Evolutionary conservation across 2,113 vertebrate genomes (phyloP).

Genomic region (Xiphorhynchus elegans): DNA sequence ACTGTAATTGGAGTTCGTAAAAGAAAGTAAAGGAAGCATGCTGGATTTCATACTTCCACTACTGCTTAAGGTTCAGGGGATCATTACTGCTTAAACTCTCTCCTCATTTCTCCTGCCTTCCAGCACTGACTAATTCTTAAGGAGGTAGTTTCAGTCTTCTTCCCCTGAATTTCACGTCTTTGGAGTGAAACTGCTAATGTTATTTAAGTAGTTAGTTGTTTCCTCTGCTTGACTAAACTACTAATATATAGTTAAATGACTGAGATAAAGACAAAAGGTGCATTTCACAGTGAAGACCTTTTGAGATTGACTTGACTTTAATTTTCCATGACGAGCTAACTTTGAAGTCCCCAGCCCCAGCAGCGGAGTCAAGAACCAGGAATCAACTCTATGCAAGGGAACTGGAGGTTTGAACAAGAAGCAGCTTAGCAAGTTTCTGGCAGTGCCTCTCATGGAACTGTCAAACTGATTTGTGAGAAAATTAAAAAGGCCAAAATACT

Average conservation of each 20-base stretch:
- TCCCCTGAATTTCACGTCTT: background rate
- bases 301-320: background rate
- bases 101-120: background rate
- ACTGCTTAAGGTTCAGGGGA: background rate
- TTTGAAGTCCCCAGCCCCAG: background rate
- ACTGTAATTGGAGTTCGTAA: background rate
- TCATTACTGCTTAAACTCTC: background rate
- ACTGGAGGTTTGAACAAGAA: background rate
- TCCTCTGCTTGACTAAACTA: background rate
- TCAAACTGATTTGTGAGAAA: slow-evolving; percentile 15
- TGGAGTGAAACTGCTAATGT: background rate
- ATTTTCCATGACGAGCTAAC: background rate
- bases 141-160: background rate
- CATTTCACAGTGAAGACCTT: background rate
- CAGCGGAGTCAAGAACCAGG: background rate
- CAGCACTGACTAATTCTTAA: background rate
- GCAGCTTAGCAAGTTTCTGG: background rate
- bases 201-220: slow-evolving; percentile 5
- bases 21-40: background rate
- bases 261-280: background rate
- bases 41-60: background rate
- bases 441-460: background rate
- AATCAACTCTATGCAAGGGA: background rate
- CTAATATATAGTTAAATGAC: slow-evolving; percentile 9
- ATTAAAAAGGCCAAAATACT: background rate